Evolutionary conservation across 2,797 vertebrate species (phyloP), one percentile per base, ranked within the genome.

Genomic region (Rhodeus uyekii): DNA sequence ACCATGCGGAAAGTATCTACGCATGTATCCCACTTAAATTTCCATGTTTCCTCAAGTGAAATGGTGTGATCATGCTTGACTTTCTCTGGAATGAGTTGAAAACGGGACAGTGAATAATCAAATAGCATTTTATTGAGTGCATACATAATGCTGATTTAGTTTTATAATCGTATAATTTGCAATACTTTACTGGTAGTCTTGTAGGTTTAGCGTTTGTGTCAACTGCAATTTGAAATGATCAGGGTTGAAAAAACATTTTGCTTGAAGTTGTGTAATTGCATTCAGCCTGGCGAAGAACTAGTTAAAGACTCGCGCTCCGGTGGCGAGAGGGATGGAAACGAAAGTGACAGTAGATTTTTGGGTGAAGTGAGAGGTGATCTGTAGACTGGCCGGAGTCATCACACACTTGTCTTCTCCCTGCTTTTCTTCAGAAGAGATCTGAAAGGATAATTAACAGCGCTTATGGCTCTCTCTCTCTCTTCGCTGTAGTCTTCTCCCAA

Each of bases 381-480:
- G 61, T 61, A 76, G 61, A 29, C 80, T 29, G 72, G 60, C 61
- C 19, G 13, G 36, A 82, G 80, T 82, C 72, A 76, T 76, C 72
- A 76, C 80, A 68, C 72, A 76, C 63, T 65, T 74, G 53, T 50
- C 80, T 83, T 80, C 63, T 74, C 53, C 14, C 8, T 38, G 10
- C 32, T 10, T 81, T 71, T 75, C 60, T 75, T 85, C 38, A 61
- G 77, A 55, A 34, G 55, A 80, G 50, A 85, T 83, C 75, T 76
- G 84, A 82, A 73, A 27, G 44, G 14, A 27, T 81, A 78, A 87
- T 80, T 82, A 87, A 75, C 63, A 27, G 55, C 34, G 8, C 38
- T 77, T 68, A 77, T 60, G 38, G 46, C 77, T 46, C 24, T 81
- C 78, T 46, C 24, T 81, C 78, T 81, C 69, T 34, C 39, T 38